Conservation (phyloP, 2,888 invertebrate genomes). For the Chloroclystis v-ata region DNA sequence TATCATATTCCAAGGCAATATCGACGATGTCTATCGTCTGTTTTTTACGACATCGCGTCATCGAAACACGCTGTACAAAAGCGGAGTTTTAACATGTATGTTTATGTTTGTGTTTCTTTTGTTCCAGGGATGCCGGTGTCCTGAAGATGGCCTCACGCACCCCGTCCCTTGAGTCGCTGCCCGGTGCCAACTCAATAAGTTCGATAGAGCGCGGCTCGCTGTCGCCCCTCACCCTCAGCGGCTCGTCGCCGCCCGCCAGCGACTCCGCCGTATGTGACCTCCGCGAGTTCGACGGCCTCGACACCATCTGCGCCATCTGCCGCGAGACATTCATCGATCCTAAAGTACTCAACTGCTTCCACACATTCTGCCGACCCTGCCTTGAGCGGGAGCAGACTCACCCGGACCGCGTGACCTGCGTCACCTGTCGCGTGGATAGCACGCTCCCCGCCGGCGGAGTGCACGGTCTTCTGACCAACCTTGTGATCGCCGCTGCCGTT, state of each 20-base stretch:
- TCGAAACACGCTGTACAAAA: constrained; percentile 24
- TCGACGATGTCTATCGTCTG: constrained; percentile 22
- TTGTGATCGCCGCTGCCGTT: constrained; percentile 74
- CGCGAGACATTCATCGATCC: constrained; percentile 86
- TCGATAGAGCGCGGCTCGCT: constrained; percentile 90
- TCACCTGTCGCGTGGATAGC: constrained; percentile 80
- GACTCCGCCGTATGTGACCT: constrained; percentile 90
- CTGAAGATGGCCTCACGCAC: constrained; percentile 95
- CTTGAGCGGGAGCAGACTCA: constrained; percentile 84
- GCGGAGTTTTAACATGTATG: constrained; percentile 13
- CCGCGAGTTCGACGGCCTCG: constrained; percentile 80
- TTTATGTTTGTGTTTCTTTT: constrained; percentile 34
- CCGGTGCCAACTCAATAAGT: constrained; percentile 94
- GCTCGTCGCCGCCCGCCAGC: constrained; percentile 91
- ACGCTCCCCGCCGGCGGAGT: constrained; percentile 77
- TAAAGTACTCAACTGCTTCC: constrained; percentile 88
- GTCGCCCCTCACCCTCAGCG: constrained; percentile 89
- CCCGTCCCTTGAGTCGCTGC: constrained; percentile 94
- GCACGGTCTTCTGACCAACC: constrained; percentile 83
- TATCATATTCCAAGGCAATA: constrained; percentile 27
- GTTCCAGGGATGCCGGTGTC: constrained; percentile 90
- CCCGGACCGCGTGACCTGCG: constrained; percentile 86
- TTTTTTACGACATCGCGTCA: constrained; percentile 26
- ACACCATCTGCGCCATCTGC: constrained; percentile 83
- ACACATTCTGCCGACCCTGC: constrained; percentile 90